Evolutionary conservation across 2,888 invertebrate species (phyloP), one percentile per base, ranked within the genome.

Genomic region (Drosophila bunnanda): DNA sequence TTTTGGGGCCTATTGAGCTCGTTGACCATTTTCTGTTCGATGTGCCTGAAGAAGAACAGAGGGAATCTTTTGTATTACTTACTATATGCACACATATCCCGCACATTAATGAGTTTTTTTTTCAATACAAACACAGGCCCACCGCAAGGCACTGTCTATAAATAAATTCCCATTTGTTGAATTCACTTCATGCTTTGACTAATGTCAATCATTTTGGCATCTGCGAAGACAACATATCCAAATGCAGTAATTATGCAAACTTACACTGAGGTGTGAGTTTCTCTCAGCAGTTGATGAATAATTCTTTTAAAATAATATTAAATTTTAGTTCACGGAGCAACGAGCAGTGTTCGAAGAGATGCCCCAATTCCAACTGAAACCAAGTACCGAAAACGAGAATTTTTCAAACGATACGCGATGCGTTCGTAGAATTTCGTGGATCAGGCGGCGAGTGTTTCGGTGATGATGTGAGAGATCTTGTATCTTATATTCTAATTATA

Each of bases 1-100:
- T 74, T 57, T 25, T 82, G 79, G 10, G 90, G 83, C 58, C 89
- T 89, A 65, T 91, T 90, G 43, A 88, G 74, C 78, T 91, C 91
- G 61, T 90, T 91, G 50, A 91, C 91, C 90, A 90, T 90, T 53
- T 54, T 79, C 43, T 25, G 25, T 25, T 52, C 65, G 48, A 55
- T 41, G 41, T 56, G 50, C 52, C 55, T 39, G 52, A 43, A 39
- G 52, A 28, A 52, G 52, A 75, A 32, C 52, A 32, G 32, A 50
- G 39, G 50, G 56, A 65, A 54, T 44, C 36, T 52, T 44, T 34
- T 20, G 36, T 46, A 54, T 61, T 67, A 66, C 30, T 20, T 50
- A 32, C 50, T 50, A 32, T 50, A 50, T 67, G 34, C 66, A 55
- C 39, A 39, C 62, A 48, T 53, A 54, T 44, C 55, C 36, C 46